These are phyloP conservation scores for Nudaria mundana DNA, from an alignment of 2,888 invertebrate genomes.

Conservation along the genomic window DNA sequence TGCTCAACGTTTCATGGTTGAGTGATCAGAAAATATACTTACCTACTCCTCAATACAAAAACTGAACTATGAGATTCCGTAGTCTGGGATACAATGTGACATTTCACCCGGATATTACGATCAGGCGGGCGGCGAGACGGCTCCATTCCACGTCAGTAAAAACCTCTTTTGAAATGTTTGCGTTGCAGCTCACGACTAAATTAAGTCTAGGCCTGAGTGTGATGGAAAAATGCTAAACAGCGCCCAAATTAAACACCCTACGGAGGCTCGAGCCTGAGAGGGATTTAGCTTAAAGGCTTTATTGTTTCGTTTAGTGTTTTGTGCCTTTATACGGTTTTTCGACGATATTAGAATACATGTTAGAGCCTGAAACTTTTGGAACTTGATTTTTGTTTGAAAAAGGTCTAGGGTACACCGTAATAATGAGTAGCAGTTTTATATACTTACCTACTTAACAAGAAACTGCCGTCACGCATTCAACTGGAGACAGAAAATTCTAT, in stretches of 20 bases:
- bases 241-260: conserved; percentile 29
- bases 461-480: too few relatives aligned
- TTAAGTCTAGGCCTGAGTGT: conserved; percentile 38
- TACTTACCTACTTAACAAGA: too few relatives aligned
- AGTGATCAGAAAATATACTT: background rate
- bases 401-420: too few relatives aligned
- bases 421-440: too few relatives aligned
- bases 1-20: background rate
- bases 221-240: conserved; percentile 39
- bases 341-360: conserved; percentile 8
- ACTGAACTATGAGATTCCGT: too few relatives aligned
- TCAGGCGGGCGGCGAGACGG: conserved; percentile 8
- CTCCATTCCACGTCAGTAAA: conserved; percentile 15
- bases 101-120: conserved; percentile 32
- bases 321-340: conserved; percentile 12
- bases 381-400: background rate
- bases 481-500: too few relatives aligned
- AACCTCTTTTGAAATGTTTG: conserved; percentile 26
- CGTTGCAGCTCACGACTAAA: conserved; percentile 35
- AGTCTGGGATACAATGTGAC: conserved; percentile 11
- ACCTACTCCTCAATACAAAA: background rate
- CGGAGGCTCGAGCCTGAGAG: conserved; percentile 9
- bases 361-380: background rate
- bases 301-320: conserved; percentile 16
- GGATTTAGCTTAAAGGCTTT: conserved; percentile 15